Percentiles rank a stretch among this genome's conserved stretches.
Evolutionary conservation across 1,140 invertebrate genomes (phyloP).

Genomic region (Geopemphigus sp.): DNA sequence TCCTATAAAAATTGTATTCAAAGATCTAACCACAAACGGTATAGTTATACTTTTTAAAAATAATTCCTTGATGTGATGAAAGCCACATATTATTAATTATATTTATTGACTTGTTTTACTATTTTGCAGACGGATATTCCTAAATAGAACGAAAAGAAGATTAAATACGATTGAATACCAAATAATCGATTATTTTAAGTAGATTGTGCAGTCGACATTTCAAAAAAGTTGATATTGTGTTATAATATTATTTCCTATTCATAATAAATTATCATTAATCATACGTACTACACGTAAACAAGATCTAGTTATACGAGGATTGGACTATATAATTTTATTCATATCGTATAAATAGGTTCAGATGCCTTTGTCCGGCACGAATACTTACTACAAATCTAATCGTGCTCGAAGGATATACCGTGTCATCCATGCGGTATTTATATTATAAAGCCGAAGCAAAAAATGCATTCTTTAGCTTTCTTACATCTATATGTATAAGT

Average conservation of each 20-base stretch:
- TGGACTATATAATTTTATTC: background rate
- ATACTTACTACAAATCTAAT: conserved; percentile 33
- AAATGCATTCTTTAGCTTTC: background rate
- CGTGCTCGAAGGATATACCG: conserved; percentile 31
- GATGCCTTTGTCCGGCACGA: conserved; percentile 4
- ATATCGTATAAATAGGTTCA: conserved; percentile 19
- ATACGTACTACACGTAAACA: conserved; percentile 10
- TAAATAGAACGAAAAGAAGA: no score
- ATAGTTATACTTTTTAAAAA: no score
- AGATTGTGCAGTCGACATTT: background rate
- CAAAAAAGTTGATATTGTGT: background rate
- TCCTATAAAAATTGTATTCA: no score
- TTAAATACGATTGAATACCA: background rate
- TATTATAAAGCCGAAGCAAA: background rate
- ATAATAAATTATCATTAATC: conserved; percentile 27
- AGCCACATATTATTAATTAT: no score
- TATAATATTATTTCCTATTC: background rate
- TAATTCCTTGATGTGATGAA: no score
- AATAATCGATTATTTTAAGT: conserved; percentile 4
- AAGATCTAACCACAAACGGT: background rate
- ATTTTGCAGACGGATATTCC: no score
- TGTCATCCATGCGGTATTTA: background rate
- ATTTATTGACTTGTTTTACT: no score
- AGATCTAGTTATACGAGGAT: background rate
- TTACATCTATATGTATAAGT: background rate